Base-by-base conservation (phyloP, 2,113 vertebrate genomes). In the Podarcis cretensis region DNA sequence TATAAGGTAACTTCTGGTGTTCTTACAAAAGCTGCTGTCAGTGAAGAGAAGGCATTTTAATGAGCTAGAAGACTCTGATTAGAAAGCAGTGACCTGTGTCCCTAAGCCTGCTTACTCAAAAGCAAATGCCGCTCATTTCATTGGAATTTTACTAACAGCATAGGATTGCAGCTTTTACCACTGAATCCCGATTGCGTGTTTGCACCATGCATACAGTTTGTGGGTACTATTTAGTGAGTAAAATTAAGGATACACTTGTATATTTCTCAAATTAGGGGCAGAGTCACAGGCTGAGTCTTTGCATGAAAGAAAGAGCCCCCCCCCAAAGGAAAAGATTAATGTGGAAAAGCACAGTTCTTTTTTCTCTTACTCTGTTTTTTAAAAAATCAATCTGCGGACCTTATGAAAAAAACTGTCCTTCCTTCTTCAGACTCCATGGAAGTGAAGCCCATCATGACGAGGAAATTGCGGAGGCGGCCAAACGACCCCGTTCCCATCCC, bases 401-500 rank as follows among this genome's bases (percentile, higher is more conserved):
- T 95, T 90, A 92, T 37, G 63, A 87, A 66, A 81, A 48, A 87
- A 30, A 88, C 63, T 81, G 59, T 69, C 94, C 95, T 1, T 95
- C 95, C 32, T 87, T 91, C 54, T 23, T 1, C 94, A 99, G 99
- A 99, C 97, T 99, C 99, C 10, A 99, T 99, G 99, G 99, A 99
- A 90, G 99, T 99, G 88, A 99, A 99, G 90, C 98, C 99, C 0
- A 99, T 99, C 93, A 99, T 99, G 98, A 99, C 99, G 2, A 97
- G 99, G 68, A 99, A 99, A 89, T 94, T 99, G 92, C 97, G 99
- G 92, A 95, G 99, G 66, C 96, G 99, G 85, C 99, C 99, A 1
- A 99, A 99, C 0, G 99, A 99, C 95, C 99, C 99, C 0, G 98
- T 99, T 68, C 99, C 99, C 3, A 99, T 99, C 91, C 99, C 99